phyloP scores from a whole-genome alignment of 2,888 invertebrate genomes.

The Dermolepida albohirtum region DNA sequence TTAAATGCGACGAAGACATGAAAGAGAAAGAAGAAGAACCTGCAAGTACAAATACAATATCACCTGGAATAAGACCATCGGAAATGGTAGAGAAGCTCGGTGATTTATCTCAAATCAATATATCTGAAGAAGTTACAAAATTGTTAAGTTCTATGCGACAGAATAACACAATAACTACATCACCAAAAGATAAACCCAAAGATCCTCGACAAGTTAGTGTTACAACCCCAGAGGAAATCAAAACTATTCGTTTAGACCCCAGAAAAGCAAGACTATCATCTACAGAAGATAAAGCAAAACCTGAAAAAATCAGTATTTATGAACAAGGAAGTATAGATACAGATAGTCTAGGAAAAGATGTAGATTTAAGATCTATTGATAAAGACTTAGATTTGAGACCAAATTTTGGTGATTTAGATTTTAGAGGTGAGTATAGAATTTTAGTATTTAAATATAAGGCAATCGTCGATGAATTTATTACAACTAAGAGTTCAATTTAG shows the following conservation, averaged over 20 bases:
- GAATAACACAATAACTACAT: conserved; percentile 30
- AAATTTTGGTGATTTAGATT: conserved; percentile 75
- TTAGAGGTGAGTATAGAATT: conserved; percentile 60
- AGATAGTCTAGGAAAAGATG: conserved; percentile 67
- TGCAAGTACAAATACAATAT: not conserved
- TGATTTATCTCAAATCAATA: conserved; percentile 79
- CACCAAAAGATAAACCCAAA: conserved; percentile 36
- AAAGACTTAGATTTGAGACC: conserved; percentile 69
- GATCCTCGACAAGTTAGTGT: conserved; percentile 47
- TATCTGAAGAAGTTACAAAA: conserved; percentile 79
- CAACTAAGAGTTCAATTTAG: too few species aligned
- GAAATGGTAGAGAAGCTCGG: conserved; percentile 74
- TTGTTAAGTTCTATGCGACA: conserved; percentile 71
- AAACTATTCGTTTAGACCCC: conserved; percentile 48
- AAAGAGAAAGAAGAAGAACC: conserved; percentile 53
- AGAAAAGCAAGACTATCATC: conserved; percentile 52
- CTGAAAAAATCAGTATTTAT: conserved; percentile 70
- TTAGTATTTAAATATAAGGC: not conserved
- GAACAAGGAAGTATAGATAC: conserved; percentile 71
- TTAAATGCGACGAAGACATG: conserved; percentile 63
- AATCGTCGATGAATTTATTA: too few species aligned
- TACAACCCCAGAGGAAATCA: conserved; percentile 38
- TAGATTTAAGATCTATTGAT: conserved; percentile 65
- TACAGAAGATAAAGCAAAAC: conserved; percentile 53
- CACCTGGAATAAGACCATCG: conserved; percentile 66